Evolutionary conservation across 2,113 vertebrate genomes (phyloP), one percentile per base, ranked within the genome.

Genomic region (Calidris pugnax): DNA sequence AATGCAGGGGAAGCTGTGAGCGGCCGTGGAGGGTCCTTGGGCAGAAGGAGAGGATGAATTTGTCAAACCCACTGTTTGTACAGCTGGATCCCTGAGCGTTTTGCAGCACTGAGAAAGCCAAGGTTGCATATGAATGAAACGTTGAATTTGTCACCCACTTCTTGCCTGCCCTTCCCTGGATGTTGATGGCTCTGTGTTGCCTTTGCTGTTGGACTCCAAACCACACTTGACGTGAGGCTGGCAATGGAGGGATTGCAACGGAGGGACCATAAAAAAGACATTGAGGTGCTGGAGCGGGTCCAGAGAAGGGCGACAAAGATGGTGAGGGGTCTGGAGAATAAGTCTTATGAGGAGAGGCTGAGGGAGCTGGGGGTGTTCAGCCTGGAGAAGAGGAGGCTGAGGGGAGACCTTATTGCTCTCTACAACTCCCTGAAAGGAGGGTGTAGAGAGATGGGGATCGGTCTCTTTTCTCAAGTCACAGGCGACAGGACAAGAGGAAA

Each of bases 21-120:
- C 3, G 3, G 73, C 80, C 18, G 0, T 45, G 69, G 41, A 92
- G 75, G 35, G 64, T 92, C 60, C 85, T 96, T 94, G 93, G 64
- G 68, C 93, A 93, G 93, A 71, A 92, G 67, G 82, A 10, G 43
- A 94, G 64, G 92, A 92, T 81, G 87, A 77, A 93, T 93, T 93
- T 93, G 78, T 91, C 90, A 88, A 88, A 55, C 23, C 18, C 14
- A 3, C 79, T 93, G 82, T 96, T 96, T 94, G 95, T 83, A 84
- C 90, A 96, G 91, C 85, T 93, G 91, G 72, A 64, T 39, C 74
- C 27, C 71, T 20, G 81, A 69, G 81, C 9, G 5, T 37, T 95
- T 62, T 50, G 53, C 81, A 74, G 83, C 41, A 43, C 12, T 1
- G 11, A 68, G 87, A 37, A 68, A 35, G 47, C 75, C 1, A 55